Evolutionary conservation across 2,113 vertebrate species (phyloP), one percentile per base, ranked within the genome.

Genomic region (Pongo abelii): DNA sequence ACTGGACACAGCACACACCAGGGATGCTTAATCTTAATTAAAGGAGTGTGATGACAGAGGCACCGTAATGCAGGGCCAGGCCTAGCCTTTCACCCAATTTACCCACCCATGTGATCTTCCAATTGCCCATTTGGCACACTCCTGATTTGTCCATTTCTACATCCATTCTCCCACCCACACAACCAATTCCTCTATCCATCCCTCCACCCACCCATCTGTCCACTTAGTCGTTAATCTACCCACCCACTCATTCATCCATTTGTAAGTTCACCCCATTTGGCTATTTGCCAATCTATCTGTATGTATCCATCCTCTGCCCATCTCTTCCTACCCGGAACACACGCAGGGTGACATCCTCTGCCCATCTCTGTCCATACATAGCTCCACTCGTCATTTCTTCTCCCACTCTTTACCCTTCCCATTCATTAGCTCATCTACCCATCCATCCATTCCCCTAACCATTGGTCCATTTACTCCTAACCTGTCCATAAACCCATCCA

Each of bases 61-160:
- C 72, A 32, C 25, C 17, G 78, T 61, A 70, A 70, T 10, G 23
- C 25, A n/a, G 40, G 64, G 25, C 70, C 64, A 74, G 43, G 43
- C 50, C 55, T 86, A 86, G 84, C 32, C 32, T 87, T 94, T 93
- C 27, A 18, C 32, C 67, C 25, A 20, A 43, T 89, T 87, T 79
- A 69, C 35, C n/a, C 20, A 81, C 17, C 35, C 43, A 40, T n/a
- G 6, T 43, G 69, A 78, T 46, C 52, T 38, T 84, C 69, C 30
- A 61, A 91, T 94, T 96, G 38, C 43, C 61, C 59, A 35, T 64
- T 97, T 78, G 61, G 32, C 78, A 94, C 25, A 92, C 55, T 92
- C 77, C 52, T 32, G 46, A 86, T 78, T n/a, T 86, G 46, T 78
- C 78, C 78, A 46, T 89, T 88, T 87, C 30, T 88, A 46, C 35